Conservation (phyloP, 1,140 invertebrate genomes). For the Schmidtea mediterranea region DNA sequence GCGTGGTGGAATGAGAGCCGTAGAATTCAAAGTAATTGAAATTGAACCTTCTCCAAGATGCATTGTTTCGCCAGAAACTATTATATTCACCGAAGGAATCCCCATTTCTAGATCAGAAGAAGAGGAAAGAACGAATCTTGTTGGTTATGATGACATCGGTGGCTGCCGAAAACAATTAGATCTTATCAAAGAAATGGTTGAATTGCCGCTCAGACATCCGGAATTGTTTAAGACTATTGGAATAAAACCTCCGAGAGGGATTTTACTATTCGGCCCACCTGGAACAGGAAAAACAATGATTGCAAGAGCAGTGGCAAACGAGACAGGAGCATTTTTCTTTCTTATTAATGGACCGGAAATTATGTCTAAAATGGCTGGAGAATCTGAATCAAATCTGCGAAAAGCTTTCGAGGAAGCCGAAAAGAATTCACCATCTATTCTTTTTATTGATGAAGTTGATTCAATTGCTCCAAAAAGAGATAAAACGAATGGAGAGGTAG, state of each 20-base stretch:
- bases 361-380: constrained; percentile 96
- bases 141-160: constrained; percentile 96
- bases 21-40: constrained; percentile 90
- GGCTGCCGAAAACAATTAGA: constrained; percentile 91
- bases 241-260: constrained; percentile 54
- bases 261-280: constrained; percentile 82
- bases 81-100: constrained; percentile 95
- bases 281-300: constrained; percentile 86
- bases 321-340: constrained; percentile 98
- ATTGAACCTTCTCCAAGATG: constrained; percentile 89
- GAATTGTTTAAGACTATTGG: constrained; percentile 67
- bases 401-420: constrained; percentile 98
- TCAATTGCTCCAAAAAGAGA: constrained; percentile 98
- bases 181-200: constrained; percentile 99
- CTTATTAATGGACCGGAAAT: constrained; percentile 96
- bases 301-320: constrained; percentile 80
- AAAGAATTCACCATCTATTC: constrained; percentile 93
- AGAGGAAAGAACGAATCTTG: constrained; percentile 81
- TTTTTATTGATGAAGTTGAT: constrained; percentile 97
- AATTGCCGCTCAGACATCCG: constrained; percentile 80
- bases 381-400: constrained; percentile 79
- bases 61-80: constrained; percentile 94
- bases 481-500: constrained; percentile 76
- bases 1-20: constrained; percentile 82
- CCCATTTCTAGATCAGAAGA: constrained; percentile 64